These are phyloP conservation scores for Sus cebifrons DNA, from an alignment of 2,797 vertebrate species.

Conservation along the genomic window DNA sequence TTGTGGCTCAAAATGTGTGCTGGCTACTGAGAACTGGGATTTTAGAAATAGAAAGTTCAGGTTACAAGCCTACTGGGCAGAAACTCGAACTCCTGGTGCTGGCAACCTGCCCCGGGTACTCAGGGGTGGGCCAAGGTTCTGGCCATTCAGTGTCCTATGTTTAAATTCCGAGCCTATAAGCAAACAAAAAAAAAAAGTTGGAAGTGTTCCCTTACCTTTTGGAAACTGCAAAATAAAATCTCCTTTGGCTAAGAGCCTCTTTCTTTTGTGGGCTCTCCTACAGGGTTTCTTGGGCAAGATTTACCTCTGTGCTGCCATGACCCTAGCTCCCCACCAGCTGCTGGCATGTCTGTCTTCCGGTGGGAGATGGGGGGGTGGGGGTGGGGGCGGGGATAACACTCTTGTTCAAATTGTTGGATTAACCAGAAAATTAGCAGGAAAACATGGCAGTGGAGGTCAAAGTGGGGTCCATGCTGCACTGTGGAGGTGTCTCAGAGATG, in stretches of 20 bases:
- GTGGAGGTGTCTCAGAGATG: neutral
- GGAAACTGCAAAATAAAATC: slow-evolving; percentile 71
- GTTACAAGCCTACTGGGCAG: slow-evolving; percentile 75
- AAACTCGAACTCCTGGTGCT: slow-evolving; percentile 37
- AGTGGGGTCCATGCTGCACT: neutral
- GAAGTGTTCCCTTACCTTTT: slow-evolving; percentile 58
- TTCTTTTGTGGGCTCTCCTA: slow-evolving; percentile 13
- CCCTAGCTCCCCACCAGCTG: neutral
- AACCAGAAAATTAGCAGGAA: neutral
- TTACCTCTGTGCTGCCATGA: neutral
- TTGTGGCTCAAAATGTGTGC: slow-evolving; percentile 75
- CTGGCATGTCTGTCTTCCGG: neutral
- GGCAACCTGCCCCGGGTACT: neutral
- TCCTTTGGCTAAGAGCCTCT: slow-evolving; percentile 38
- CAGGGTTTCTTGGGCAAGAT: neutral
- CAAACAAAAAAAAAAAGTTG: slow-evolving; percentile 9
- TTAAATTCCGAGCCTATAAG: slow-evolving; percentile 75
- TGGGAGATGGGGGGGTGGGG: neutral
- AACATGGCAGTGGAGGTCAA: neutral
- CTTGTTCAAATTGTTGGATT: neutral
- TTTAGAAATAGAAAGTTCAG: slow-evolving; percentile 75
- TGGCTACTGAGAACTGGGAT: slow-evolving; percentile 65
- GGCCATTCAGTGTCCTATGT: slow-evolving; percentile 43
- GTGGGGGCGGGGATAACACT: neutral
- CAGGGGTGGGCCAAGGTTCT: slow-evolving; percentile 44